Conservation (phyloP, 2,888 invertebrate genomes). For the Coelopa pilipes region DNA sequence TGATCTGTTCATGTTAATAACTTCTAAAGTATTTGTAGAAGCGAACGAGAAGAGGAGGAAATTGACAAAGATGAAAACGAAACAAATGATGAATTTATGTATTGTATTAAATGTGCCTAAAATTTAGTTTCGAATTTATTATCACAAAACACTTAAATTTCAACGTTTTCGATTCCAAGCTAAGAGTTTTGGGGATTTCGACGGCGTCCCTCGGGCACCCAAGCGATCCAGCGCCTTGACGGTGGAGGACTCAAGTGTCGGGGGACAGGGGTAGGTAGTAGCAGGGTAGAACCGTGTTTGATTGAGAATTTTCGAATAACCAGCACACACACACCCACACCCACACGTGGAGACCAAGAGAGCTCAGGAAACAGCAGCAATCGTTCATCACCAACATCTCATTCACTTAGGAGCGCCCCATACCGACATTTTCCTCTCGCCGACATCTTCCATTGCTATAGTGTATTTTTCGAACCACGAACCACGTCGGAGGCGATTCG, state of each 20-base stretch:
- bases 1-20: background rate
- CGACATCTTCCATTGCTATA: slow-evolving; percentile 25
- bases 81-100: slow-evolving; percentile 28
- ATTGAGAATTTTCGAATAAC: slow-evolving; percentile 40
- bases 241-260: too few relatives aligned
- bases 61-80: background rate
- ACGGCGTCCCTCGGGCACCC: background rate
- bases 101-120: slow-evolving; percentile 62
- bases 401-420: background rate
- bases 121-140: slow-evolving; percentile 44
- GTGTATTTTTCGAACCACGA: slow-evolving; percentile 1
- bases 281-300: too few relatives aligned
- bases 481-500: background rate
- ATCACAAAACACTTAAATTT: slow-evolving; percentile 40
- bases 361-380: slow-evolving; percentile 58
- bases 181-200: background rate
- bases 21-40: background rate
- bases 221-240: too few relatives aligned
- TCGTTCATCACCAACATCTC: background rate
- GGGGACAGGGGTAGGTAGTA: too few relatives aligned
- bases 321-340: background rate
- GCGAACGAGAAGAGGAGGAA: background rate
- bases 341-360: slow-evolving; percentile 47
- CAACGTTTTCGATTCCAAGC: background rate
- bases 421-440: background rate